Conservation (phyloP, 2,797 vertebrate genomes). For the Darevskia nairensis region DNA sequence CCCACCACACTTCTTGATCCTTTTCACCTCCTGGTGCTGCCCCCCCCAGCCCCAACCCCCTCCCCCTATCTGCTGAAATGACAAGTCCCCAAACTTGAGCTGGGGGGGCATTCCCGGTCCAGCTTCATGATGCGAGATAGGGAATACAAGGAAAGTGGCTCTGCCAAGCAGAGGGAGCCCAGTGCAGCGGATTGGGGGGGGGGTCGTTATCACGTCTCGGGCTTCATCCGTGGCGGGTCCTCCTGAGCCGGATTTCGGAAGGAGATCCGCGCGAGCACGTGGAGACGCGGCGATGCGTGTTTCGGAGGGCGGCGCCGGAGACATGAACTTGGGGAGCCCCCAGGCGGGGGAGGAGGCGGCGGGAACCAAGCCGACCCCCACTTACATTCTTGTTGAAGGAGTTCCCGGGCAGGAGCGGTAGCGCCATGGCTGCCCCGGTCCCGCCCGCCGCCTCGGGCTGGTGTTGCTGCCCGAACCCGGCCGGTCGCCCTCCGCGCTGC, state of each 20-base stretch:
- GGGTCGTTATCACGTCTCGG: neutral
- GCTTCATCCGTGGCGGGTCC: too few species aligned
- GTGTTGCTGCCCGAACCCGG: constrained; percentile 36
- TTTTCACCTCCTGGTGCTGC: neutral
- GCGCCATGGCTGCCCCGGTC: constrained; percentile 74
- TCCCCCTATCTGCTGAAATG: neutral
- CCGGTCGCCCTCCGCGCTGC: constrained; percentile 11
- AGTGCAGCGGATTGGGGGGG: neutral
- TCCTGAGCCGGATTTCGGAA: neutral
- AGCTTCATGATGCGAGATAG: neutral
- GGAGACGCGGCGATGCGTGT: neutral
- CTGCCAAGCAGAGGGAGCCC: neutral
- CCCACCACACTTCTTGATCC: neutral
- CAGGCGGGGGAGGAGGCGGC: too few species aligned
- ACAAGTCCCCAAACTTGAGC: neutral
- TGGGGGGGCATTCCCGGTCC: neutral
- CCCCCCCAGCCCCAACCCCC: too few species aligned
- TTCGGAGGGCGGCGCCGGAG: neutral
- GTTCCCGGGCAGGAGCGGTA: constrained; percentile 83
- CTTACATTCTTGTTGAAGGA: constrained; percentile 83
- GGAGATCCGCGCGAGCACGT: neutral
- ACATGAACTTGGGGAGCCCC: too few species aligned
- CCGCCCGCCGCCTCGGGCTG: neutral
- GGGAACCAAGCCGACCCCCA: constrained; percentile 29
- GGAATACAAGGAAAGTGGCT: neutral